Base-by-base conservation (phyloP, 2,797 vertebrate species). In the Tapera naevia region DNA sequence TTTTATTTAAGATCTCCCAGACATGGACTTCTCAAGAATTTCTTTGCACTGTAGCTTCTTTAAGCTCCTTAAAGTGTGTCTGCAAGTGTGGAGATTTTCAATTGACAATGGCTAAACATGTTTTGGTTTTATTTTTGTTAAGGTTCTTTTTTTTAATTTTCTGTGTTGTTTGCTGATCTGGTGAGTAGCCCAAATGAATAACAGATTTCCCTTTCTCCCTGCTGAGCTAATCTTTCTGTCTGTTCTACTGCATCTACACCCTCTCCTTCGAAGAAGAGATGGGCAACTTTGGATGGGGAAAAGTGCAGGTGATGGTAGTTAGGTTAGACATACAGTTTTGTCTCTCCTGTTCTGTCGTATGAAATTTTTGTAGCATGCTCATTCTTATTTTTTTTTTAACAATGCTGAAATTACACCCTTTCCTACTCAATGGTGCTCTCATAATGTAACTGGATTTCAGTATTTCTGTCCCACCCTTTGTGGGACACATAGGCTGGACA, bases 1-100 rank as follows among this genome's bases (percentile, higher is more conserved):
- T 97, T 96, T 95, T 89, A 70, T 97, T 96, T 96, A 94, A 95
- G 39, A 91, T 39, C 91, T 96, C 87, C 69, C 72, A 97, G 64
- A 94, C 96, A 95, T 32, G 70, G 86, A 91, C 35, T 37, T 84
- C 4, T 71, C 88, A 95, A 91, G 67, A 95, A 91, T 92, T 97
- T 95, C 22, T 94, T 87, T 88, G 46, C 62, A 74, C 37, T 93
- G 24, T 65, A 19, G 2, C 83, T 96, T 96, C 54, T 73, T 91
- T 64, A 69, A 89, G 22, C 19, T 74, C 11, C 60, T 79, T 84
- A 91, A 84, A 76, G 5, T 86, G 7, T 8, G 2, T 80, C 14
- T 66, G 25, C 86, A 86, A 91, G 37, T 37, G 48, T 18, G 60
- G 95, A 69, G 33, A 61, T 72, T 92, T 91, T 60, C 17, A 80